Conservation (phyloP, 2,888 invertebrate genomes). For the Rhaphigaster nebulosa region DNA sequence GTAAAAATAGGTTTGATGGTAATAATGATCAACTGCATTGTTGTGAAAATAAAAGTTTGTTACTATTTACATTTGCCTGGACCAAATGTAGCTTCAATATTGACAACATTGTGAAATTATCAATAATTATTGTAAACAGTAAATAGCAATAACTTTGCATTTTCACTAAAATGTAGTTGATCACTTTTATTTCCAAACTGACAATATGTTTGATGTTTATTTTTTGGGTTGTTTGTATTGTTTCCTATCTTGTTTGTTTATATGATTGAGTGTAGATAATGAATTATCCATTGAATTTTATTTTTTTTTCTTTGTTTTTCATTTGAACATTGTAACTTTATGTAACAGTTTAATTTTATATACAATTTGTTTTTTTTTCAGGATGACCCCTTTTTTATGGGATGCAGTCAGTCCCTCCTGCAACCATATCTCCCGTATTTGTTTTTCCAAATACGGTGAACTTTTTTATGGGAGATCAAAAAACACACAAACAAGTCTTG, state of each 20-base stretch:
- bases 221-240: not conserved
- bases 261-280: not conserved
- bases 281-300: not conserved
- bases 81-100: too few relatives aligned
- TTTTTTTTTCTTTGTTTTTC: not conserved
- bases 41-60: too few relatives aligned
- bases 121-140: too few relatives aligned
- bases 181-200: not conserved
- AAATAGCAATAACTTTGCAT: too few relatives aligned
- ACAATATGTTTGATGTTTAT: not conserved
- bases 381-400: conserved; percentile 61
- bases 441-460: conserved; percentile 83
- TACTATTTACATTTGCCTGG: too few relatives aligned
- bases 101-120: too few relatives aligned
- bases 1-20: too few relatives aligned
- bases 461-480: conserved; percentile 82
- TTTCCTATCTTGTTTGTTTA: not conserved
- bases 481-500: conserved; percentile 84
- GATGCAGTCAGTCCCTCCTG: conserved; percentile 66
- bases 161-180: too few relatives aligned
- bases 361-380: not conserved
- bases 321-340: not conserved
- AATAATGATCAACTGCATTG: too few relatives aligned
- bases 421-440: conserved; percentile 81
- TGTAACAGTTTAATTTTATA: not conserved